Evolutionary conservation across 2,797 vertebrate genomes (phyloP).

Genomic region (Hoplostethus atlanticus): DNA sequence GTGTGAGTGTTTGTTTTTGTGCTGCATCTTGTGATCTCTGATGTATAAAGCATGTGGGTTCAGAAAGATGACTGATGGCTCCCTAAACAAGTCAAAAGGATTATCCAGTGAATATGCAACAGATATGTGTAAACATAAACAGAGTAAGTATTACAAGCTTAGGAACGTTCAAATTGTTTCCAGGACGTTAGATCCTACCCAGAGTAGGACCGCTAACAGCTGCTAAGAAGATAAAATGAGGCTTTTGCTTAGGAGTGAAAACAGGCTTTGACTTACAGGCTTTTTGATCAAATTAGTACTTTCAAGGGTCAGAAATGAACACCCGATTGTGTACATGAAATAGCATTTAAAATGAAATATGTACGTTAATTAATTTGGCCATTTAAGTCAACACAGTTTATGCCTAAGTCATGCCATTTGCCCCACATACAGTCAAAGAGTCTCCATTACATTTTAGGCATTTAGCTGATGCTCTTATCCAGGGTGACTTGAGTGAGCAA

Average conservation of each 20-base stretch:
- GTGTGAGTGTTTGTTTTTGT: conserved; percentile 12
- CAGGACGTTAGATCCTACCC: background rate
- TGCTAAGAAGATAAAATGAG: background rate
- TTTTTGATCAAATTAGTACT: conserved; percentile 21
- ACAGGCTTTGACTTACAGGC: conserved; percentile 11
- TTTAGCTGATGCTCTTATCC: background rate
- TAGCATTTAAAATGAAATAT: too few species aligned
- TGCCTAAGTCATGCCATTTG: too few species aligned
- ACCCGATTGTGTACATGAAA: too few species aligned
- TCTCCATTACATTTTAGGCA: background rate
- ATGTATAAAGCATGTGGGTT: conserved; percentile 24
- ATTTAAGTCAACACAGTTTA: too few species aligned
- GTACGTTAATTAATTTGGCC: too few species aligned
- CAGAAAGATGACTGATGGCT: conserved; percentile 23
- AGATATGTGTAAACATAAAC: background rate
- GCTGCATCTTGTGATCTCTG: conserved; percentile 36
- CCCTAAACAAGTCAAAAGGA: background rate
- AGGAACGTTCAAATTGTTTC: background rate
- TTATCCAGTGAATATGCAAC: background rate
- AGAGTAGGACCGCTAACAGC: background rate
- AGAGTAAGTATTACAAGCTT: background rate
- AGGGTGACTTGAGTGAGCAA: background rate
- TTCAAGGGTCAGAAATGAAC: too few species aligned
- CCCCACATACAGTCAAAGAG: background rate
- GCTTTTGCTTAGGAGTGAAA: background rate